phyloP scores from a whole-genome alignment of 1,140 invertebrate genomes.

The Geopemphigus sp. region DNA sequence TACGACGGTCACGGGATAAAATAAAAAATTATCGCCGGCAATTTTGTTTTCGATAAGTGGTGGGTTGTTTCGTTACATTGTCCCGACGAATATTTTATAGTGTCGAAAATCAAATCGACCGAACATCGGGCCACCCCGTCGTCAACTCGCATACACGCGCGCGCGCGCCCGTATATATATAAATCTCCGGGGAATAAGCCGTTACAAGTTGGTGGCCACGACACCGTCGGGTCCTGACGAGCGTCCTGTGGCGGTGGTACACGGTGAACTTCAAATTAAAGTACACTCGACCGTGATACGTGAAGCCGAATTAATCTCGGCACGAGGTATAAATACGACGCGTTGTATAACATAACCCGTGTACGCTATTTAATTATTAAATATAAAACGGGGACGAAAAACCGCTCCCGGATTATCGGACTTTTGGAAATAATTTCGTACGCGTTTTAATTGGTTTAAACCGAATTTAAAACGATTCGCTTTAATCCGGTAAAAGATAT shows the following conservation, averaged over 20 bases:
- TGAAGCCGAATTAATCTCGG: not conserved
- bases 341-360: too few species aligned
- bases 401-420: too few species aligned
- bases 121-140: slow-evolving; percentile 3
- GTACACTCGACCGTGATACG: slow-evolving; percentile 29
- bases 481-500: too few species aligned
- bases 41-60: not conserved
- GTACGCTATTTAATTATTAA: too few species aligned
- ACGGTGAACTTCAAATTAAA: slow-evolving; percentile 10
- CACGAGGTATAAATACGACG: not conserved
- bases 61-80: not conserved
- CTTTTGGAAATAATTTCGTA: too few species aligned
- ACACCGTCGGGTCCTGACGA: not conserved
- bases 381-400: too few species aligned
- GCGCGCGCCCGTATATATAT: not conserved
- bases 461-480: too few species aligned
- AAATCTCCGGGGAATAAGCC: not conserved
- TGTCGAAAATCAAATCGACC: slow-evolving; percentile 21
- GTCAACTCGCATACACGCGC: too few species aligned
- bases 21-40: not conserved
- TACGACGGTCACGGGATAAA: not conserved
- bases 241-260: not conserved
- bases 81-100: slow-evolving; percentile 37
- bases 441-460: too few species aligned
- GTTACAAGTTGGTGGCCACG: too few species aligned